Base-by-base conservation (phyloP, 2,113 vertebrate genomes). In the Tapirus terrestris region DNA sequence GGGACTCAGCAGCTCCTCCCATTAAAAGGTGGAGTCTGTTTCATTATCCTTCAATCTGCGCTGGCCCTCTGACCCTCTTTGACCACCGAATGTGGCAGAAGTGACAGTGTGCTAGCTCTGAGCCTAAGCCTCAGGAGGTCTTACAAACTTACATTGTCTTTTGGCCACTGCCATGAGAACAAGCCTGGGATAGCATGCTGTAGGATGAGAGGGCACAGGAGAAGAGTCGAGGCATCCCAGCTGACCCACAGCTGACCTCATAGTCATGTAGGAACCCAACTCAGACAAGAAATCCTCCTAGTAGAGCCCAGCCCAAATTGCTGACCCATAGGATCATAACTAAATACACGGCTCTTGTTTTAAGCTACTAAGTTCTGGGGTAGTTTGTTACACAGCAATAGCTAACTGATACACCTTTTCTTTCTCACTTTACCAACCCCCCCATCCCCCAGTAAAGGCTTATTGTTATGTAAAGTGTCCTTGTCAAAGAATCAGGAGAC, bases 81-180 rank as follows among this genome's bases (percentile, higher is more conserved):
- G 31, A n/a, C 65, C 36, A 13, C 14, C 3, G 29, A 29, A 25
- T 12, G 8, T 5, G 39, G 90, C 31, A 21, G 21, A 16, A n/a
- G 39, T 12, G 87, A 29, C 9, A 8, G 3, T 9, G 23, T 2
- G 5, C 14, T 23, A 25, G 17, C 6, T 10, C 43, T 16, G 51
- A 9, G 36, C 45, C 43, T 33, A 8, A 63, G 88, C 61, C 23
- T 89, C 70, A 27, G 16, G 51, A 31, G 25, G 60, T 7, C n/a
- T 3, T 17, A 13, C 27, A 8, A 1, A 11, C 4, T 14, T 9
- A 12, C 21, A 7, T 10, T 9, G 3, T 43, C 25, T 8, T 21
- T n/a, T 68, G 48, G 21, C n/a, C 63, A 6, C 36, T 9, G 39
- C 61, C 7, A 2, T 10, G n/a, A 39, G 12, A 61, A 1, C 45